Base-by-base conservation (phyloP, 2,797 vertebrate species). In the Nannoperca australis region DNA sequence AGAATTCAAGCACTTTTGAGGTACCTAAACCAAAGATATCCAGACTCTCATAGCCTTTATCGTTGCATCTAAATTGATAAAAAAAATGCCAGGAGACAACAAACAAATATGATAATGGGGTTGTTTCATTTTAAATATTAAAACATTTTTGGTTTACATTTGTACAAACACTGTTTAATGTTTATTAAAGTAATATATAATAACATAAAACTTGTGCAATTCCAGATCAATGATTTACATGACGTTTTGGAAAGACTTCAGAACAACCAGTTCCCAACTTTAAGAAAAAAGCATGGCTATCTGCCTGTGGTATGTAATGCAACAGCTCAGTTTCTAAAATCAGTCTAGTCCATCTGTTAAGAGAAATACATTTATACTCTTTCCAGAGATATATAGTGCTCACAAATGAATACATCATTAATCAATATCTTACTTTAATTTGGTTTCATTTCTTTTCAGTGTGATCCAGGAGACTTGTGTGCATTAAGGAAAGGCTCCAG, bases 401-500 rank as follows among this genome's bases (percentile, higher is more conserved):
- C 15, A 66, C 14, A 58, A 15, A 8, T 9, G 1, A 13, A 10
- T n/a, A 32, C 53, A 30, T 50, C 7, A 36, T 34, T 7, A 12
- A 38, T 54, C 5, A 9, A 22, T n/a, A 51, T 47, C 20, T 11
- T 2, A 12, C 38, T 60, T 47, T 5, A 49, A 59, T 30, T 22
- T 9, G 30, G 20, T 38, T 45, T 63, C 17, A 14, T 73, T 9
- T 84, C 2, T 54, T 78, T 77, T 50, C 88, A 96, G 94, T 96
- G 96, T 84, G 70, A 92, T 44, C 89, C 88, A 7, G 68, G 95
- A 55, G 91, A 96, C 40, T 88, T 89, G 47, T 96, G 95, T 17
- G 95, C 95, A 0, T 86, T 95, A 49, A 88, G 95, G 63, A 95
- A 89, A 82, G 95, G 95, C 11, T 91, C 95, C 8, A 91, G 95